Percentiles rank a stretch among this genome's conserved stretches.
phyloP scores from a whole-genome alignment of 2,888 invertebrate genomes.

The Ceriagrion tenellum region DNA sequence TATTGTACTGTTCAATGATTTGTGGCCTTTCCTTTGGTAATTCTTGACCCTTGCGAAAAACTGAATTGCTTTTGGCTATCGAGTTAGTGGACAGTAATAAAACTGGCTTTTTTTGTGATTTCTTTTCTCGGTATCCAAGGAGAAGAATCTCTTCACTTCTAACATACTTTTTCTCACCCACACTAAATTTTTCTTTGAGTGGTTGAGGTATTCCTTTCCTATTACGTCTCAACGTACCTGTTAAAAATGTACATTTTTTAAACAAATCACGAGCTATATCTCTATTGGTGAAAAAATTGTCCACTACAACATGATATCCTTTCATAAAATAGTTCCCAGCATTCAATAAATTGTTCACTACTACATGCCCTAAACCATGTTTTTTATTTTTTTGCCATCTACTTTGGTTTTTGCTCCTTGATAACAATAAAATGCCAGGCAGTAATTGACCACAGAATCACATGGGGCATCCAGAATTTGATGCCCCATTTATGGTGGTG shows the following conservation, averaged over 20 bases:
- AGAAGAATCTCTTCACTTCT: not conserved
- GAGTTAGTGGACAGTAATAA: no score
- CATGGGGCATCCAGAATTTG: slow-evolving; percentile 74
- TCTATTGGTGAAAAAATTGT: slow-evolving; percentile 6
- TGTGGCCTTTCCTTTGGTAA: no score
- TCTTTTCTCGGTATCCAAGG: slow-evolving; percentile 17
- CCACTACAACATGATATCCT: slow-evolving; percentile 42
- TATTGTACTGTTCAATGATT: no score
- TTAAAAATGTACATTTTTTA: slow-evolving; percentile 6
- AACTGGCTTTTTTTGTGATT: not conserved
- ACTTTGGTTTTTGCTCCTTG: no score
- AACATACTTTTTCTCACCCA: slow-evolving; percentile 21
- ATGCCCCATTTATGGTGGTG: not conserved
- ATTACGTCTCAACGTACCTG: not conserved
- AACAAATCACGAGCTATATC: slow-evolving; percentile 28
- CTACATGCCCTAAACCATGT: not conserved
- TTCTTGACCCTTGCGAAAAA: no score
- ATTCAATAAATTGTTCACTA: slow-evolving; percentile 32
- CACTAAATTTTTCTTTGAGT: slow-evolving; percentile 30
- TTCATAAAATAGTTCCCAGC: slow-evolving; percentile 14
- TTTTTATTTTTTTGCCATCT: not conserved
- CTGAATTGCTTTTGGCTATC: no score
- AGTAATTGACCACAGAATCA: slow-evolving; percentile 73
- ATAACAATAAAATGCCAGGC: slow-evolving; percentile 73
- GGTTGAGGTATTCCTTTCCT: no score